These are phyloP conservation scores for Laspeyria flexula DNA, from an alignment of 2,888 invertebrate species.

Conservation along the genomic window DNA sequence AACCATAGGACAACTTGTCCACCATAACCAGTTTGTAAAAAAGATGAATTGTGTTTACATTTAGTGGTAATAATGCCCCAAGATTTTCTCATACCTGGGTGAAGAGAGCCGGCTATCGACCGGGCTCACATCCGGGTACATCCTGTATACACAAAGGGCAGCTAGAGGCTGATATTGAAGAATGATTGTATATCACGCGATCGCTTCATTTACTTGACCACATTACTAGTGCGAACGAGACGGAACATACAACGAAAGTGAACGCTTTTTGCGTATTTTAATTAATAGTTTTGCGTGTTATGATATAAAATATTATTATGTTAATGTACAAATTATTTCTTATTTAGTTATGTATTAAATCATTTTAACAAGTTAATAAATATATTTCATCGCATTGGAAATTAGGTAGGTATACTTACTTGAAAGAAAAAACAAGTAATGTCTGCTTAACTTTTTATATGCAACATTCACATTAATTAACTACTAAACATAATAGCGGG, in stretches of 20 bases:
- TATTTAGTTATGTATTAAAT: background rate
- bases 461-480: too few species aligned
- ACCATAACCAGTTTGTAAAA: background rate
- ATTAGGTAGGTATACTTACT: too few species aligned
- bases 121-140: conserved; percentile 36
- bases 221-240: conserved; percentile 40
- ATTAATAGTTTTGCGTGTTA: conserved; percentile 35
- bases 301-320: conserved; percentile 2
- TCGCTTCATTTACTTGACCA: conserved; percentile 77
- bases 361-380: background rate
- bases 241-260: conserved; percentile 31
- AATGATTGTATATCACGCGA: conserved; percentile 76
- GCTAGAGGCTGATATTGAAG: conserved; percentile 63
- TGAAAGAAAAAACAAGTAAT: too few species aligned
- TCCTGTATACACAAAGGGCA: conserved; percentile 54
- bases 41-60: background rate
- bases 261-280: conserved; percentile 44
- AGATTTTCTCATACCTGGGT: conserved; percentile 4
- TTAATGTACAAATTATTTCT: background rate
- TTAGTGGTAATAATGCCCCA: background rate
- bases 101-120: conserved; percentile 13
- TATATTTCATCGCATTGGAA: too few species aligned
- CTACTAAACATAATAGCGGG: too few species aligned
- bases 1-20: too few species aligned
- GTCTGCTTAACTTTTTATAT: too few species aligned